A percentile compares a stretch with the other conserved stretches of the same genome.
Conservation (phyloP, 1,140 invertebrate species). For the Brachystomella parvula region DNA sequence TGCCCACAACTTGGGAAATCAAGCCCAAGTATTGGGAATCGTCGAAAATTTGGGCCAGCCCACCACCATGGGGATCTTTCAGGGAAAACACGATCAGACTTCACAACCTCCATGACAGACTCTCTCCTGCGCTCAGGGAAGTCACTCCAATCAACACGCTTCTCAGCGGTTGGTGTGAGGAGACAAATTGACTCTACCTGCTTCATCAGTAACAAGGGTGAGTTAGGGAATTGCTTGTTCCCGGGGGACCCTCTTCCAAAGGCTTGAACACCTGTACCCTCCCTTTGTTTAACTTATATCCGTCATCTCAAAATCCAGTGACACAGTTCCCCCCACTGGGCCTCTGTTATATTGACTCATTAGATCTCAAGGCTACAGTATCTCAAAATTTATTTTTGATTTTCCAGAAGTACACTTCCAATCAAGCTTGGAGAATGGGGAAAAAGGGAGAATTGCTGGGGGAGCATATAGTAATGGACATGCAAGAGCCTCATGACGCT, state of each 20-base stretch:
- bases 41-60: neutral
- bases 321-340: neutral
- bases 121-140: neutral
- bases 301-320: neutral
- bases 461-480: neutral
- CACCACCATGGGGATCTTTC: neutral
- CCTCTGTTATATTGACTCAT: neutral
- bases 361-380: neutral
- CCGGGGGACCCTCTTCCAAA: neutral
- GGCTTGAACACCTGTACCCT: neutral
- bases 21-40: neutral
- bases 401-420: neutral
- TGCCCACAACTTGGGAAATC: neutral
- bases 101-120: neutral
- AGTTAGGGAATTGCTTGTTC: neutral
- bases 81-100: constrained; percentile 2
- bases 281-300: neutral
- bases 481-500: neutral
- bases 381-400: neutral
- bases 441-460: neutral
- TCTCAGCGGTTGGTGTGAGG: neutral
- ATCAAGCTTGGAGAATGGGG: neutral
- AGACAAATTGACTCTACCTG: neutral
- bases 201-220: neutral
- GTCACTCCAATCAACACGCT: neutral